phyloP scores from a whole-genome alignment of 2,113 vertebrate genomes.

The Tonatia bakeri region DNA sequence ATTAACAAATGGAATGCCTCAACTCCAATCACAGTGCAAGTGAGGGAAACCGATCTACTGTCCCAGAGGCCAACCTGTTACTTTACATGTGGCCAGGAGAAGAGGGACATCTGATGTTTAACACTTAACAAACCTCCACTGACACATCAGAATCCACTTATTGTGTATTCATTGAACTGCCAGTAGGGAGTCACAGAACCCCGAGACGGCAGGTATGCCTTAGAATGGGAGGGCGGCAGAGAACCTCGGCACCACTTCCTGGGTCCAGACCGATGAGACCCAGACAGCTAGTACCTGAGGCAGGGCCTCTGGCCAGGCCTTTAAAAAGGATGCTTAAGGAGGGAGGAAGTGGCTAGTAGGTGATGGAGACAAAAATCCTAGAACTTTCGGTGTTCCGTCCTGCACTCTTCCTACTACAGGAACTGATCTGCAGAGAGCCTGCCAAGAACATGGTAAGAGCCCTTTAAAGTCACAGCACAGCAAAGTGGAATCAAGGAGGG shows the following conservation, averaged over 20 bases:
- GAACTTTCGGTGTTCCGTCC: background rate
- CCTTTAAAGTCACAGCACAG: background rate
- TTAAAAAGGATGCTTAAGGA: background rate
- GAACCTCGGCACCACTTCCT: background rate
- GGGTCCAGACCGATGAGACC: background rate
- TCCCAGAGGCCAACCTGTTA: background rate
- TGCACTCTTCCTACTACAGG: fast-evolving
- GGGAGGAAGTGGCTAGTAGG: background rate
- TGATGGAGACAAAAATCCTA: background rate
- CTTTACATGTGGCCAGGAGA: background rate
- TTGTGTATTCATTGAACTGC: background rate
- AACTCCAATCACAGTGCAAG: background rate
- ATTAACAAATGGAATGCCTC: background rate
- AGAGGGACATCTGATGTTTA: background rate
- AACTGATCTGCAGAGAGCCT: background rate
- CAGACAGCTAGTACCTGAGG: background rate
- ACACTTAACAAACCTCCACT: background rate
- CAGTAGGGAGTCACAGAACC: background rate
- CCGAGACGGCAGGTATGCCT: background rate
- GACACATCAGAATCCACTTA: background rate
- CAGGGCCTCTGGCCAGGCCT: fast-evolving
- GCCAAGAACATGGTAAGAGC: background rate
- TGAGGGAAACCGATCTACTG: fast-evolving
- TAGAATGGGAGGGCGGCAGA: background rate
- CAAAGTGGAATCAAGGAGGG: background rate